A percentile compares a stretch with the other conserved stretches of the same genome.
phyloP scores from a whole-genome alignment of 2,113 vertebrate genomes.

The Elephas maximus region DNA sequence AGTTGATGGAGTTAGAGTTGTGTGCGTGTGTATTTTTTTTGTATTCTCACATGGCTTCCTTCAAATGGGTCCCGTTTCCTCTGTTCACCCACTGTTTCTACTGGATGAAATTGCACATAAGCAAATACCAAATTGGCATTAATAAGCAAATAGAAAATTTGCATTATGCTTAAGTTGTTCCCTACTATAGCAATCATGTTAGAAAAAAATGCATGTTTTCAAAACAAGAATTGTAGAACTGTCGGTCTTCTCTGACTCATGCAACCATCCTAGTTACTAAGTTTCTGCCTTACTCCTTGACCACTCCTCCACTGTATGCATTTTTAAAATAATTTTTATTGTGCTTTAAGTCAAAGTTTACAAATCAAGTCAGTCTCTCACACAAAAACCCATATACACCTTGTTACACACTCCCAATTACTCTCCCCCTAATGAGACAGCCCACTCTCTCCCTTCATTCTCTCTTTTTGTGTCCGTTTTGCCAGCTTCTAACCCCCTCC shows the following conservation, averaged over 20 bases:
- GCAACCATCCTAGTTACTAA: not conserved
- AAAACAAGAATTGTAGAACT: not conserved
- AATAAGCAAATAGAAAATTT: not conserved
- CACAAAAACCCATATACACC: no score
- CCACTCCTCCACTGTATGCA: not conserved
- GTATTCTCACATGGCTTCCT: not conserved
- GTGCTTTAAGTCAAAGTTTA: no score
- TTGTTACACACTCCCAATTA: no score
- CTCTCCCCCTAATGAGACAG: no score
- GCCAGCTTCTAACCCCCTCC: no score
- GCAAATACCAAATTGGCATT: not conserved
- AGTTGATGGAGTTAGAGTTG: not conserved
- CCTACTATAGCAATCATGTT: not conserved
- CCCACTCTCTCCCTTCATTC: no score
- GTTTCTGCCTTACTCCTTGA: not conserved
- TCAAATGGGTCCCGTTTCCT: not conserved
- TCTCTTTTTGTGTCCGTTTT: no score
- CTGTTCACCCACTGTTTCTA: not conserved
- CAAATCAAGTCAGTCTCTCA: no score
- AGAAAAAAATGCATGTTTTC: not conserved
- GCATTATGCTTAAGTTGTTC: not conserved
- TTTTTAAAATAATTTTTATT: not conserved
- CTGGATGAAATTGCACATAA: not conserved
- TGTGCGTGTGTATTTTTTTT: not conserved
- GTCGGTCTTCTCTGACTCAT: not conserved